Base-by-base conservation (phyloP, 2,113 vertebrate species). In the Calyptomena viridis region DNA sequence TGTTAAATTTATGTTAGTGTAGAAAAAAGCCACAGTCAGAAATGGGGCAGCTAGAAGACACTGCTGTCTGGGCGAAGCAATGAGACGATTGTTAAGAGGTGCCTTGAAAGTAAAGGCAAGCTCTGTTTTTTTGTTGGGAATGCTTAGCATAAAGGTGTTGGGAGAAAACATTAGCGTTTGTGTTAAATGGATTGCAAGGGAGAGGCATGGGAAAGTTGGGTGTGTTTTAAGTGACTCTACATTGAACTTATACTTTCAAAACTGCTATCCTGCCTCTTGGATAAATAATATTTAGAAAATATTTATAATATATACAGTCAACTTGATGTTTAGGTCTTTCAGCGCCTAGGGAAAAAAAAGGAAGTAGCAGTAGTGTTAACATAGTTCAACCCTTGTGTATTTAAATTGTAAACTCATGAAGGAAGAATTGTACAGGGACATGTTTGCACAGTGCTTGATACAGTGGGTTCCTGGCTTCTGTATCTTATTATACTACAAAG, bases 251-350 rank as follows among this genome's bases (percentile, higher is more conserved):
- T 0, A 33, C 52, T 90, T 94, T 87, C 79, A 96, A 84, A 96
- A 72, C 52, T 89, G 47, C 82, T 87, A 60, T 66, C 37, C 64
- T 84, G 52, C 60, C 76, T 86, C 63, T 94, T 64, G 76, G 52
- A 68, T 88, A 94, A 94, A 90, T 94, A 92, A 88, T 92, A 77
- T 92, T 90, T 90, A 92, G 86, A 94, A 94, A 92, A 94, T 97
- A 89, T 94, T 92, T 92, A 58, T 94, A 94, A 87, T 50, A 71
- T 92, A 93, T 64, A 78, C 94, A 84, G 49, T 75, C 76, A 93
- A 74, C 56, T 93, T 85, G 69, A 30, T 95, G 73, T 90, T 96
- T 93, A 89, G 83, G 69, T 84, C 88, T 96, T 87, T 89, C 67
- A 95, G 73, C 87, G 73, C 62, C 68, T 76, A 78, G 81, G 7